Evolutionary conservation across 2,797 vertebrate species (phyloP).

Genomic region (Hemibagrus guttatus): DNA sequence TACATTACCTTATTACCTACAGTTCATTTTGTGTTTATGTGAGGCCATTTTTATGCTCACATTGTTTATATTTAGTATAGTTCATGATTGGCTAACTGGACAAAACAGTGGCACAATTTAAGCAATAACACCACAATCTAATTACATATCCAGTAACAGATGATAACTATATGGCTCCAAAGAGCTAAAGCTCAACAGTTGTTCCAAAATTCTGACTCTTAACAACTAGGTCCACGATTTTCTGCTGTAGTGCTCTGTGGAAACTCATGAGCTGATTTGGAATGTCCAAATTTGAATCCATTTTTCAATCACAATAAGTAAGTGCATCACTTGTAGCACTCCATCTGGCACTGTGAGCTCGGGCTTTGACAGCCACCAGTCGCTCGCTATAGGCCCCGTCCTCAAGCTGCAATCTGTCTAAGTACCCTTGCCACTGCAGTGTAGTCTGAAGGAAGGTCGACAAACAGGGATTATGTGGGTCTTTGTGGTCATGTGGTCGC

Average conservation of each 20-base stretch:
- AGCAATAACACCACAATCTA: background rate
- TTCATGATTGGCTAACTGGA: background rate
- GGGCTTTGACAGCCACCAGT: slow-evolving; percentile 3
- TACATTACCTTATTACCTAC: background rate
- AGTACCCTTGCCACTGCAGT: slow-evolving; percentile 32
- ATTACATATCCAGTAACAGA: background rate
- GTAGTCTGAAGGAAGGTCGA: slow-evolving; percentile 30
- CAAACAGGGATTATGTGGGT: slow-evolving; percentile 10
- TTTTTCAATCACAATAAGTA: background rate
- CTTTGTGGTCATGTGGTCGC: slow-evolving; percentile 55
- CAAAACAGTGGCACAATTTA: background rate
- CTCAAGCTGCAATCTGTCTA: slow-evolving; percentile 63
- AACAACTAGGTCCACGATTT: slow-evolving; percentile 1
- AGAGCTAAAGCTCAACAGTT: background rate
- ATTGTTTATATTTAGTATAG: background rate
- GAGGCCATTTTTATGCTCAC: background rate
- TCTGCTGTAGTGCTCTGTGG: background rate
- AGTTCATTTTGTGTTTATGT: background rate
- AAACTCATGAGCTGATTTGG: too few relatives aligned
- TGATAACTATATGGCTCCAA: background rate
- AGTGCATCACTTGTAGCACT: background rate
- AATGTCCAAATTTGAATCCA: background rate
- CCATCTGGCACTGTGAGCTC: slow-evolving; percentile 22
- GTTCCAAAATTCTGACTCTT: background rate
- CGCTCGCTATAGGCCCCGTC: slow-evolving; percentile 1